A percentile compares a stretch with the other conserved stretches of the same genome.
Evolutionary conservation across 2,113 vertebrate genomes (phyloP).

Genomic region (Myodes glareolus): DNA sequence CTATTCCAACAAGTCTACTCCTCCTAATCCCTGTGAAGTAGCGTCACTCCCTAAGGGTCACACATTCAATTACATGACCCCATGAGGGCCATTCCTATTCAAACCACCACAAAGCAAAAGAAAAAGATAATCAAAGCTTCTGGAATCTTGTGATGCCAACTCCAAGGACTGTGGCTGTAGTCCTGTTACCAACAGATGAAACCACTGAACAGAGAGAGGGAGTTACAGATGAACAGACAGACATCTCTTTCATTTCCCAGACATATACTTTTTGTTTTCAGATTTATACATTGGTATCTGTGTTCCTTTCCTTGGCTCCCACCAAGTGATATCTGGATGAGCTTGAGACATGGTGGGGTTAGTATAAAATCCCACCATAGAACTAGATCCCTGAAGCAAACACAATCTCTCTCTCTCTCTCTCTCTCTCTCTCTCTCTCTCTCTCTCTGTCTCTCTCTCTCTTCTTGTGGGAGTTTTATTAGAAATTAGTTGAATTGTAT

Average conservation of each 20-base stretch:
- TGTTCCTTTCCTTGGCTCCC: background rate
- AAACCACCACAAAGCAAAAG: background rate
- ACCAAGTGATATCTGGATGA: background rate
- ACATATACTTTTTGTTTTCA: background rate
- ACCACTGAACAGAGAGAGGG: background rate
- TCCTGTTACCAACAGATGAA: background rate
- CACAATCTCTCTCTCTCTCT: background rate
- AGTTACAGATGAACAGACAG: background rate
- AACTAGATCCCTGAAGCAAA: background rate
- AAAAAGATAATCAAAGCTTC: background rate
- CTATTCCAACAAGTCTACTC: background rate
- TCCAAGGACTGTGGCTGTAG: background rate
- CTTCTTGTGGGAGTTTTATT: too few relatives aligned
- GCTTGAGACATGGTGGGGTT: background rate
- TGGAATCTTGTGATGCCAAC: background rate
- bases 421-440: too few relatives aligned
- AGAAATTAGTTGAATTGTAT: too few relatives aligned
- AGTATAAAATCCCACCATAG: background rate
- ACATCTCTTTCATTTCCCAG: background rate
- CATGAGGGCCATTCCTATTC: background rate
- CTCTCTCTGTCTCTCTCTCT: too few relatives aligned
- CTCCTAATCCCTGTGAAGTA: background rate
- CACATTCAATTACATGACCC: background rate
- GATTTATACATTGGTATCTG: background rate
- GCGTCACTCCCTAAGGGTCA: background rate